These are phyloP conservation scores for Falco naumanni DNA, from an alignment of 2,797 vertebrate genomes.

Conservation along the genomic window DNA sequence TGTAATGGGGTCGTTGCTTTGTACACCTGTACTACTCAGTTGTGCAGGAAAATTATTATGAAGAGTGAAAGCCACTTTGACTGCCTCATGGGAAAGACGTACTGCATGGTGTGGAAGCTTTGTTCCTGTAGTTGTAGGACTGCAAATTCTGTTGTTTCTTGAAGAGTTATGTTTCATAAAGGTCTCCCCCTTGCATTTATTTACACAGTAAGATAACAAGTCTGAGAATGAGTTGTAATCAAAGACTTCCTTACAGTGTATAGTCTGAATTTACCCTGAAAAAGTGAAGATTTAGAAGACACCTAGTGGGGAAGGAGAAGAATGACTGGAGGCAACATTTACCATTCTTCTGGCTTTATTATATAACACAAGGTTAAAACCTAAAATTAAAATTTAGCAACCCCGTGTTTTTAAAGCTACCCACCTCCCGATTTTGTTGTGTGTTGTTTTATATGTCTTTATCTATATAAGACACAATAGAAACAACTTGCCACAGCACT, in stretches of 20 bases:
- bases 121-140: not conserved
- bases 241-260: not conserved
- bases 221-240: not conserved
- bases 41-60: not conserved
- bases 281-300: not conserved
- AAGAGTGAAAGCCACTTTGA: not conserved
- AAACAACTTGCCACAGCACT: not conserved
- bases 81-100: not conserved
- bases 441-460: not conserved
- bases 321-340: not conserved
- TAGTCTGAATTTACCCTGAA: not conserved
- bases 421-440: not conserved
- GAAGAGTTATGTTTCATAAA: not conserved
- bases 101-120: rapidly evolving
- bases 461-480: not conserved
- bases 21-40: not conserved
- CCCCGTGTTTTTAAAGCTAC: not conserved
- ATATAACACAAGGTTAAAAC: not conserved
- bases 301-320: not conserved
- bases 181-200: not conserved
- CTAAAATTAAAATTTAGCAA: not conserved
- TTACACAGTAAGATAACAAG: not conserved
- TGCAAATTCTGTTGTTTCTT: not conserved
- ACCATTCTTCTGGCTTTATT: not conserved
- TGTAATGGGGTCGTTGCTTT: not conserved